Evolutionary conservation across 2,797 vertebrate genomes (phyloP).

Genomic region (Morelia viridis): DNA sequence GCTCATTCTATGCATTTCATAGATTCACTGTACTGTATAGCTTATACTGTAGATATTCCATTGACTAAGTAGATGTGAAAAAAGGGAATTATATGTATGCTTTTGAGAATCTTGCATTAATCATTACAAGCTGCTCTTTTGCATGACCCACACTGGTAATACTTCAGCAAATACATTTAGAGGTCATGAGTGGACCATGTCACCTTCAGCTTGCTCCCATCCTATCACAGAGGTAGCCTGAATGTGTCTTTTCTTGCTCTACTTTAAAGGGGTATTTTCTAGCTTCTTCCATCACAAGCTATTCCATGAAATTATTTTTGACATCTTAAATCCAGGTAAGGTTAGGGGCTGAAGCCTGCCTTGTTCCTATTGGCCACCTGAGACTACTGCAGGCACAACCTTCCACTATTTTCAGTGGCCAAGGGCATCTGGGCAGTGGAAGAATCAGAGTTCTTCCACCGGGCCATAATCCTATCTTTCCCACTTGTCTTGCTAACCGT

Average conservation of each 20-base stretch:
- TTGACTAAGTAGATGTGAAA: neutral
- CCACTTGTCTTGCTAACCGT: neutral
- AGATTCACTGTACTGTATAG: neutral
- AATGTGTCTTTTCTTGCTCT: neutral
- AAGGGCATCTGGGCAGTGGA: neutral
- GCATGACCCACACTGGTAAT: neutral
- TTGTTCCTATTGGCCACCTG: neutral
- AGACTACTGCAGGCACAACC: neutral
- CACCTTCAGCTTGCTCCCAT: neutral
- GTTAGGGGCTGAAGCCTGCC: neutral
- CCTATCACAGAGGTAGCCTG: neutral
- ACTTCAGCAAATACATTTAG: neutral
- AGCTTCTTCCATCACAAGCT: neutral
- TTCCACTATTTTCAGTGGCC: neutral
- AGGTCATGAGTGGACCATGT: neutral
- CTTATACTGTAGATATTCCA: neutral
- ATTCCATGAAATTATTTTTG: neutral
- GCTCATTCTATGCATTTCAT: neutral
- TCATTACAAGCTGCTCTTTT: neutral
- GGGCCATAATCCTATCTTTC: neutral
- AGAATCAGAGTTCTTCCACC: neutral
- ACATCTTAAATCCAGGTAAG: neutral
- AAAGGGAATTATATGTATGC: neutral
- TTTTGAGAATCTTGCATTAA: neutral
- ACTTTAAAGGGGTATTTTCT: neutral